These are phyloP conservation scores for Rhabditophanes sp. DNA, from an alignment of 2,888 invertebrate genomes.

Conservation along the genomic window DNA sequence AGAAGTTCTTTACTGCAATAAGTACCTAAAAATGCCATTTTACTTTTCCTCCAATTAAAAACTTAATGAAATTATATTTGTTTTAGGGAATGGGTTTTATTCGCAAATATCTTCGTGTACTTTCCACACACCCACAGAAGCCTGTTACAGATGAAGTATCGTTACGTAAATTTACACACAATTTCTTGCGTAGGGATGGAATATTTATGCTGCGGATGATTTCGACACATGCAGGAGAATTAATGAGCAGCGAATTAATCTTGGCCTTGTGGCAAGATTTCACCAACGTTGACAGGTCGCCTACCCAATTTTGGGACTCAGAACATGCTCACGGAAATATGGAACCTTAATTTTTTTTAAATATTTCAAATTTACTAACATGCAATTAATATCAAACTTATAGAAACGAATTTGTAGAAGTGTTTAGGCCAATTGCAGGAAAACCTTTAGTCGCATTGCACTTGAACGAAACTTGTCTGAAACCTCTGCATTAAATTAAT, in stretches of 20 bases:
- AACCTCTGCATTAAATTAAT: no score
- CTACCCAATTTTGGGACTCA: constrained; percentile 42
- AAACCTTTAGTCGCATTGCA: no score
- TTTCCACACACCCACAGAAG: constrained; percentile 42
- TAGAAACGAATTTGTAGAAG: no score
- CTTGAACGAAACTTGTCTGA: no score
- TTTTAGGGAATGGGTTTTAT: constrained; percentile 40
- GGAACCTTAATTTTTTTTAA: constrained; percentile 10
- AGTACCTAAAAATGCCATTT: constrained; percentile 3
- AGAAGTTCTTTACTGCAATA: not conserved
- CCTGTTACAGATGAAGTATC: constrained; percentile 41
- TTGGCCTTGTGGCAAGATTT: constrained; percentile 44
- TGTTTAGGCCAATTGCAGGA: no score
- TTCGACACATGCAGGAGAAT: constrained; percentile 43
- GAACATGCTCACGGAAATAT: constrained; percentile 27
- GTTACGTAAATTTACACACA: constrained; percentile 42
- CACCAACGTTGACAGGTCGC: constrained; percentile 42
- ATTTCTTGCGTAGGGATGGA: constrained; percentile 42
- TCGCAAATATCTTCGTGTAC: constrained; percentile 42
- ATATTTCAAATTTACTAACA: no score
- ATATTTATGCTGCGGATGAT: constrained; percentile 45
- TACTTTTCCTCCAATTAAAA: not conserved
- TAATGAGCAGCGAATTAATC: constrained; percentile 43
- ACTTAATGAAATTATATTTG: not conserved
- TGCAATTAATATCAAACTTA: no score